Evolutionary conservation across 1,140 invertebrate genomes (phyloP).

Genomic region (Macrocentrus cingulum): DNA sequence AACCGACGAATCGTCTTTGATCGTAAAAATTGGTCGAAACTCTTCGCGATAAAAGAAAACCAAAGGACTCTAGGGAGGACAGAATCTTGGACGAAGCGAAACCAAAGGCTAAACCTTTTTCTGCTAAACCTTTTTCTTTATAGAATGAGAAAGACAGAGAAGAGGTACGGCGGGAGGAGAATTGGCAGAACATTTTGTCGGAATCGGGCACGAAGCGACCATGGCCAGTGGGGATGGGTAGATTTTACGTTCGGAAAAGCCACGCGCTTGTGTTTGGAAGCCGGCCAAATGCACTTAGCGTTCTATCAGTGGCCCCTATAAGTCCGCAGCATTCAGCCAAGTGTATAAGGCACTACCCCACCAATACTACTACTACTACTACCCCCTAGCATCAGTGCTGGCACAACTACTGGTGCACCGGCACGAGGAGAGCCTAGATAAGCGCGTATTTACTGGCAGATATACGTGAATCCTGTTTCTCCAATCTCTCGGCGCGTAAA

Average conservation of each 20-base stretch:
- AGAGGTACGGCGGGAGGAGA: conserved; percentile 8
- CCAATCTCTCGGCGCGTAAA: conserved; percentile 38
- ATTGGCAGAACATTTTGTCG: conserved; percentile 13
- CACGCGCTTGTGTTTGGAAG: conserved; percentile 42
- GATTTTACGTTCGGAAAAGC: conserved; percentile 45
- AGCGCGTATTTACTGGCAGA: conserved; percentile 42
- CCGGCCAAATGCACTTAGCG: conserved; percentile 54
- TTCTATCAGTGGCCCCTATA: conserved; percentile 45
- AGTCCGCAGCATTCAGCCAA: conserved; percentile 21
- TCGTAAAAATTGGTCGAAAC: conserved; percentile 28
- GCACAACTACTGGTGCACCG: neutral
- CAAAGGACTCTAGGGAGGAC: conserved; percentile 18
- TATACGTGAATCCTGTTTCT: conserved; percentile 40
- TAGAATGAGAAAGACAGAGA: too few species aligned
- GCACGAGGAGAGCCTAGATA: conserved; percentile 36
- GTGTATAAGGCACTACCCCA: conserved; percentile 3
- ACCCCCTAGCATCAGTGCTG: conserved; percentile 6
- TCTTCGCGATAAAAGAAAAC: conserved; percentile 14
- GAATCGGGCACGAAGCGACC: neutral
- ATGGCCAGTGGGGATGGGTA: conserved; percentile 24
- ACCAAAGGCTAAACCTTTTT: conserved; percentile 1
- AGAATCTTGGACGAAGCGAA: conserved; percentile 12
- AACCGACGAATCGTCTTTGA: conserved; percentile 20
- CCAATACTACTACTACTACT: conserved; percentile 3
- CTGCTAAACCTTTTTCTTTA: too few species aligned